Percentiles rank a stretch among this genome's conserved stretches.
phyloP scores from a whole-genome alignment of 1,140 invertebrate species.

The Oscheius sp. region DNA sequence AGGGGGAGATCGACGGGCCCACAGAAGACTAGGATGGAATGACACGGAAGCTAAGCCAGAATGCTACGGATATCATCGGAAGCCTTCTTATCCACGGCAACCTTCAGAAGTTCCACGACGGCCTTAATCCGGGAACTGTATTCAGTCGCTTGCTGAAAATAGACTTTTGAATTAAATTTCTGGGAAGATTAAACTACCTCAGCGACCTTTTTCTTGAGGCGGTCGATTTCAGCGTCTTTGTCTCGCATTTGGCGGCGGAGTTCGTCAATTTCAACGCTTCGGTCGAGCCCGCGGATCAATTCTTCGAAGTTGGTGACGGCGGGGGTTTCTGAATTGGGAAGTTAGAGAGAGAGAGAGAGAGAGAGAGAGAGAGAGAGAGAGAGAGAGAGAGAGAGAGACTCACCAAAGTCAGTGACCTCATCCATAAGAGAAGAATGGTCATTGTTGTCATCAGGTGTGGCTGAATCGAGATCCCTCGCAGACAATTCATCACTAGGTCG shows the following conservation, averaged over 20 bases:
- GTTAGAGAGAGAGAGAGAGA: neutral
- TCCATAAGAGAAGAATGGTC: conserved; percentile 1
- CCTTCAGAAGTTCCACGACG: neutral
- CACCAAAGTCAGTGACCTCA: neutral
- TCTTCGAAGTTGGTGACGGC: conserved; percentile 14
- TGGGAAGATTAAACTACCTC: neutral
- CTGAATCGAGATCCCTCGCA: neutral
- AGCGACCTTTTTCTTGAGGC: conserved; percentile 1
- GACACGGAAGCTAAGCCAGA: neutral
- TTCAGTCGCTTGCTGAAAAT: neutral
- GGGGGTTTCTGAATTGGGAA: neutral
- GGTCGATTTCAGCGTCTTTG: neutral
- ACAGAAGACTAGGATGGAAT: neutral
- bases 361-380: neutral
- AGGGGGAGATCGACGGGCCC: neutral
- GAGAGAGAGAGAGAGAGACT: neutral
- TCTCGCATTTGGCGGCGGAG: neutral
- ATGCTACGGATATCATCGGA: neutral
- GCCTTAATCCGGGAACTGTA: neutral
- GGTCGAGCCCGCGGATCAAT: neutral
- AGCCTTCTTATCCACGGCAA: neutral
- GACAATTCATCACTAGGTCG: neutral
- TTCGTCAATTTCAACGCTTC: neutral
- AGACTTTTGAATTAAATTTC: neutral
- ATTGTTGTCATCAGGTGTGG: conserved; percentile 3